Percentiles rank a stretch among this genome's conserved stretches.
Conservation (phyloP, 2,113 vertebrate species). For the Halcyon malimbica region DNA sequence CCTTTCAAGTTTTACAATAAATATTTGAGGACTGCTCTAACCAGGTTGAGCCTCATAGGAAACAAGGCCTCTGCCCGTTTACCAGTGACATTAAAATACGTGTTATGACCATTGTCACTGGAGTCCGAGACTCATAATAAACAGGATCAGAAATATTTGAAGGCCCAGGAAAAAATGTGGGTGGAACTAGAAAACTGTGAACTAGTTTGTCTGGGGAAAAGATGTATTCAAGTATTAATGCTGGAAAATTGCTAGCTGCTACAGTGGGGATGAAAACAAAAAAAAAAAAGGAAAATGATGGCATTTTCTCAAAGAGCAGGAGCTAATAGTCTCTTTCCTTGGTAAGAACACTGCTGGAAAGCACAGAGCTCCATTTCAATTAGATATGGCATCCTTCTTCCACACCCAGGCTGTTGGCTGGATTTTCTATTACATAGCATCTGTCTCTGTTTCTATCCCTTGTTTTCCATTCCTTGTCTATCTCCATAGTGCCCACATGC, state of each 20-base stretch:
- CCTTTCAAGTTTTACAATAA: neutral
- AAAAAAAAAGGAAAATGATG: neutral
- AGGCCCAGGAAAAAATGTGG: neutral
- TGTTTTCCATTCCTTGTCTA: neutral
- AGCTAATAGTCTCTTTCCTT: neutral
- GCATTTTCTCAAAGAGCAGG: neutral
- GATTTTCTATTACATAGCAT: constrained; percentile 1
- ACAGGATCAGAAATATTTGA: neutral
- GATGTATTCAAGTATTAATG: constrained; percentile 8
- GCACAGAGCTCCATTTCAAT: constrained; percentile 2
- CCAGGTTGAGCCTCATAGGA: neutral
- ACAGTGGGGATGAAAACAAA: neutral
- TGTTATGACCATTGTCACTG: neutral
- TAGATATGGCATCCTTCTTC: constrained; percentile 7
- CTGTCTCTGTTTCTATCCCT: neutral
- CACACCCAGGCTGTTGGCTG: neutral
- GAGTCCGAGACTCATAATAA: neutral
- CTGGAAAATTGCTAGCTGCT: constrained; percentile 12
- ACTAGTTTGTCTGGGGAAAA: neutral
- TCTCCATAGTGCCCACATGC: neutral
- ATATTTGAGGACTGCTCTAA: neutral
- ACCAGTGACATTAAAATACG: neutral
- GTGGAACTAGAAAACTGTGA: neutral
- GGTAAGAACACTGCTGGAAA: neutral
- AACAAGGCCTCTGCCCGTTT: neutral